phyloP scores from a whole-genome alignment of 2,797 vertebrate species.

The Bradypodion pumilum region DNA sequence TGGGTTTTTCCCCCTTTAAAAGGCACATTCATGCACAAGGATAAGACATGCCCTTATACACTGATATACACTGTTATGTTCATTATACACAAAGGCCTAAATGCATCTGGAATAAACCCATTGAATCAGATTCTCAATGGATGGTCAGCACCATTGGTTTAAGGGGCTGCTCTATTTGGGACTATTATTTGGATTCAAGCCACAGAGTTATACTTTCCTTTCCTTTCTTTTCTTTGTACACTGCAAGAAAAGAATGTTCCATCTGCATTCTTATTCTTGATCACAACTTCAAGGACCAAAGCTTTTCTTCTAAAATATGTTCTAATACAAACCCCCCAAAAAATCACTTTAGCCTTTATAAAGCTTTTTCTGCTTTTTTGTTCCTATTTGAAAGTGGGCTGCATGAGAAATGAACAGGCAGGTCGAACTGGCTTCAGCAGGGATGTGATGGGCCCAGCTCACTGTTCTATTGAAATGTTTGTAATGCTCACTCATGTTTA shows the following conservation, averaged over 20 bases:
- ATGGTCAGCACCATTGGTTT: too few species aligned
- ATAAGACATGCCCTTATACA: background rate
- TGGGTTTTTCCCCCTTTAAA: background rate
- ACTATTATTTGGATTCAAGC: too few species aligned
- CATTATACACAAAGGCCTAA: background rate
- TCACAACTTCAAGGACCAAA: background rate
- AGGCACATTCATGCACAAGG: background rate
- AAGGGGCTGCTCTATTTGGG: too few species aligned
- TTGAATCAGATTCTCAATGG: too few species aligned
- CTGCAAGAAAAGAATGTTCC: background rate
- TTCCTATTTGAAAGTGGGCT: background rate
- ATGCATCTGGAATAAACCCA: too few species aligned
- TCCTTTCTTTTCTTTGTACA: too few species aligned
- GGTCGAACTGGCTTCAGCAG: background rate
- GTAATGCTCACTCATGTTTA: background rate
- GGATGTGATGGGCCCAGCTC: background rate
- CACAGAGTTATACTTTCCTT: background rate
- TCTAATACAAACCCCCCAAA: background rate
- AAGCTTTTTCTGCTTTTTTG: background rate
- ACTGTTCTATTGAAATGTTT: slow-evolving; percentile 11
- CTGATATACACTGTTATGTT: background rate
- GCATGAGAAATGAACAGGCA: slow-evolving; percentile 16
- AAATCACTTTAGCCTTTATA: background rate
- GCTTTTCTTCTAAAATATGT: background rate
- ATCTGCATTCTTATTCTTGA: background rate